Evolutionary conservation across 2,888 invertebrate genomes (phyloP), one percentile per base, ranked within the genome.

Genomic region (Andrena fulva): DNA sequence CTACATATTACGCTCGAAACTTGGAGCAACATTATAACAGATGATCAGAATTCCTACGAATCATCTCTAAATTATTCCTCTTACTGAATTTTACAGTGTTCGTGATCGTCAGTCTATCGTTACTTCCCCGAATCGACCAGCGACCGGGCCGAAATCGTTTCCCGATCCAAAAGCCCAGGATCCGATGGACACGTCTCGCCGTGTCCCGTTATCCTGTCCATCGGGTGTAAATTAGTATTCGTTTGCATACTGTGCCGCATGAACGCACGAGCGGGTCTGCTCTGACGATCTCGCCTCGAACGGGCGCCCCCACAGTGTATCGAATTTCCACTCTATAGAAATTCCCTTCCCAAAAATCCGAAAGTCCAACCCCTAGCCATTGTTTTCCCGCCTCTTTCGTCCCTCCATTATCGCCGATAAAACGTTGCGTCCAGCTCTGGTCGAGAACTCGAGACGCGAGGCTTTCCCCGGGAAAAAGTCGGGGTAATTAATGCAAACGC

Each of bases 221-320:
- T 33, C 59, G 27, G 33, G 62, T 77, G 79, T 81, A 80, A 89
- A 91, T 91, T 89, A 87, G 88, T 87, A 90, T 90, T 90, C 87
- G 89, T 91, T 91, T 86, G 89, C 88, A 85, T 87, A 84, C 80
- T 71, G 75, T 54, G 82, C 82, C 86, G 50, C 54, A 54, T 31
- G 83, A 83, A 86, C 80, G 88, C 84, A 86, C 75, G 86, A 84
- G 76, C 80, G 85, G 70, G 31, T 29, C 16, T 6, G 35, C 29
- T 54, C 50, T 33, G 75, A 66, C 69, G 79, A 70, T 79, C 59
- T n/a, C 50, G 72, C 63, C 4, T 27, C 72, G 52, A 73, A 48
- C 48, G 64, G 63, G 72, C 42, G 77, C 20, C 20, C 48, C 20
- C 48, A 33, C 35, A 35, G 67, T 54, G 60, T 68, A 64, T 59